Percentiles rank a stretch among this genome's conserved stretches.
Conservation (phyloP, 2,888 invertebrate genomes). For the Rotaria sp. region DNA sequence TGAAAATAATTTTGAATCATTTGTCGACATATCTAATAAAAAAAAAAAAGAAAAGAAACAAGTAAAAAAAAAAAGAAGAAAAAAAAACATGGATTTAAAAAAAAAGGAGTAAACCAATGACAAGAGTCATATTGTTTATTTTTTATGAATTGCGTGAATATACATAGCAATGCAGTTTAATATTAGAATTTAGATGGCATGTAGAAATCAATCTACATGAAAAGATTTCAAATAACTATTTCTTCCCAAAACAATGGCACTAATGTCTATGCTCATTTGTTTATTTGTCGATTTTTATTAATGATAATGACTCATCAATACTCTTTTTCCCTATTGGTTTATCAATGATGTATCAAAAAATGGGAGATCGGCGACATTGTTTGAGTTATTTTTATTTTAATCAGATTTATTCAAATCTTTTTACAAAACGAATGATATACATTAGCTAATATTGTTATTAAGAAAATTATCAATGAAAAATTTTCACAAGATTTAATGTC, state of each 20-base stretch:
- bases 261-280: neutral
- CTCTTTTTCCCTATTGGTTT: neutral
- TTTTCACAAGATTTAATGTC: no score
- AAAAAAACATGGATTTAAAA: neutral
- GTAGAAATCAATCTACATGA: neutral
- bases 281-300: neutral
- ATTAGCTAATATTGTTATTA: no score
- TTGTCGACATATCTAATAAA: neutral
- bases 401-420: no score
- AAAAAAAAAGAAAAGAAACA: neutral
- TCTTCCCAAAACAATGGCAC: no score
- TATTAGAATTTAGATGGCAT: neutral
- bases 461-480: no score
- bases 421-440: no score
- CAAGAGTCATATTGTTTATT: neutral
- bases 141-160: neutral
- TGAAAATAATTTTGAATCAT: constrained; percentile 25
- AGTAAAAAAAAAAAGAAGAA: neutral
- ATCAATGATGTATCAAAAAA: neutral
- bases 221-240: neutral
- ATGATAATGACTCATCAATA: neutral
- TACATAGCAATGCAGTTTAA: neutral
- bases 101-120: neutral
- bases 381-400: no score
- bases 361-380: neutral